Evolutionary conservation across 2,888 invertebrate species (phyloP), one percentile per base, ranked within the genome.

Genomic region (Dryobota labecula): DNA sequence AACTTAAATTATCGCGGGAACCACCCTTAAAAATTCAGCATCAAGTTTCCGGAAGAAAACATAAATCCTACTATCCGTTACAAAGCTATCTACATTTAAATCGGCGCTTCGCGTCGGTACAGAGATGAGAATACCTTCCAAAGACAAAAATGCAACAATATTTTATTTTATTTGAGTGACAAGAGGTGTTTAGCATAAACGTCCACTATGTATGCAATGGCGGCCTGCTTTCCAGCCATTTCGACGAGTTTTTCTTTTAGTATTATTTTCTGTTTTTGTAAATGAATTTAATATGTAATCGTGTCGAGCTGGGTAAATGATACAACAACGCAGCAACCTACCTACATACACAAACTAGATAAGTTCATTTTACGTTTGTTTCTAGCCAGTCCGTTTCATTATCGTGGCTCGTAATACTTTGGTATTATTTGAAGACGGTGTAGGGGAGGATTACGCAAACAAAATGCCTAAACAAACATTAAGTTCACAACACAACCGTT

Each of bases 141-240:
- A 73, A 86, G 84, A 86, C 80, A 86, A 88, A 87, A 88, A 87
- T 86, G 85, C 86, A 86, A 85, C 86, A 83, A 86, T 88, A 87
- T 89, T 84, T 88, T 87, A 87, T 87, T 88, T 85, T 87, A 88
- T 89, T 88, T 88, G 84, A 90, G 78, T 88, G 89, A 89, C 88
- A 88, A 85, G 83, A 76, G 78, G 51, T 65, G 66, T 86, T 91
- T 89, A 87, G 79, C 90, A 90, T 91, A 91, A 91, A 88, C 73
- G 81, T 75, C 72, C 86, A 86, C 85, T 91, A 85, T 89, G 78
- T 89, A 91, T 87, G 87, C 88, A 83, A 84, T 82, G 81, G 73
- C 78, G 70, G 80, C 75, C 69, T 78, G 66, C 68, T 80, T 78
- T 80, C 82, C 81, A 79, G 83, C 79, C 72, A 76, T 73, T 72